phyloP scores from a whole-genome alignment of 2,888 invertebrate genomes.

The Blastobasis lacticolella region DNA sequence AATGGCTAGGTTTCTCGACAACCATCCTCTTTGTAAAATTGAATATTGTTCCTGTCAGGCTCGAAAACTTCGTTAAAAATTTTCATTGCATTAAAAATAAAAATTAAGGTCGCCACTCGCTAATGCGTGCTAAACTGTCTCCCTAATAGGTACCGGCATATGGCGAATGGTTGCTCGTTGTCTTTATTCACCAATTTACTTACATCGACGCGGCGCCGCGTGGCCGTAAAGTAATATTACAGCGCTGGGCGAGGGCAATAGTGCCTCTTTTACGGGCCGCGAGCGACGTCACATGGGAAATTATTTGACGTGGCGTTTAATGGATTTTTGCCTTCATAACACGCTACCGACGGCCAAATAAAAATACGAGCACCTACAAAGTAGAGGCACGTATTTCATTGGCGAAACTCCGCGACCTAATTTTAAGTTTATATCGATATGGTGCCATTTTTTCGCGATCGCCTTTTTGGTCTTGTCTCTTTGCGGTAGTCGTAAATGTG shows the following conservation, averaged over 20 bases:
- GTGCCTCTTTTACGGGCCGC: constrained; percentile 73
- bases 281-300: constrained; percentile 73
- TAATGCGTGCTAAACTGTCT: constrained; percentile 15
- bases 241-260: constrained; percentile 67
- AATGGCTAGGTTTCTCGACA: too few relatives aligned
- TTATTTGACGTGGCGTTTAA: constrained; percentile 74
- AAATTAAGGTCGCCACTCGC: too few relatives aligned
- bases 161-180: constrained; percentile 41
- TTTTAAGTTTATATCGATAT: constrained; percentile 7
- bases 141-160: constrained; percentile 18
- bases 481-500: too few relatives aligned
- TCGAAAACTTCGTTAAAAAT: too few relatives aligned
- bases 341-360: constrained; percentile 67
- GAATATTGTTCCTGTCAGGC: too few relatives aligned
- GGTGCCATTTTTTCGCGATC: not conserved
- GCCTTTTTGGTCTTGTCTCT: too few relatives aligned
- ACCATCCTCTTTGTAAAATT: too few relatives aligned
- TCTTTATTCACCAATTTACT: constrained; percentile 72
- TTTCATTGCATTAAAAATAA: too few relatives aligned
- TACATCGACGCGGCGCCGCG: constrained; percentile 62
- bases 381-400: constrained; percentile 32
- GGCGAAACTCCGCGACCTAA: constrained; percentile 13
- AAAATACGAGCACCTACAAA: constrained; percentile 45
- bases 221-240: constrained; percentile 72
- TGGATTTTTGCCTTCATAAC: constrained; percentile 74